Evolutionary conservation across 2,113 vertebrate genomes (phyloP), one percentile per base, ranked within the genome.

Genomic region (Monopterus albus): DNA sequence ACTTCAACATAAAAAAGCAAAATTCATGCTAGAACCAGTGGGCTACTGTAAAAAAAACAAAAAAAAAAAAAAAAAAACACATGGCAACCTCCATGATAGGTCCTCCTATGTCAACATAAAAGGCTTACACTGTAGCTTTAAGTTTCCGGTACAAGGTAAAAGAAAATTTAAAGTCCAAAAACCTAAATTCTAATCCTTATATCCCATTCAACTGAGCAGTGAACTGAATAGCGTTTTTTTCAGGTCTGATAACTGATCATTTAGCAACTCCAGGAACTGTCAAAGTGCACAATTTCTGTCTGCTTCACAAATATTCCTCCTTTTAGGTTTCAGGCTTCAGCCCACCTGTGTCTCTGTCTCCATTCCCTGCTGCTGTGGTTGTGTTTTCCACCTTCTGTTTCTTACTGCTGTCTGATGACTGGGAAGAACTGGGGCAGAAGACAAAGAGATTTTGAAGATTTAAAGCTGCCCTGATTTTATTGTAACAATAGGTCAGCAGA

Each of bases 371-470:
- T 0, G 75, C 55, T 38, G 92, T 89, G 26, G 90, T 33, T 3
- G 80, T 88, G 36, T 89, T 74, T n/a, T 98, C 97, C 46, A 94
- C 72, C 81, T 96, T 98, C 91, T 95, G 93, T 77, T 95, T 98
- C 92, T 98, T 99, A 78, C 94, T 93, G 70, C 92, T 91, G 75
- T 95, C 96, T 75, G 95, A 93, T 3, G 94, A 95, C 88, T 96
- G 96, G 67, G 96, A 96, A 57, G 94, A 92, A 71, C 93, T 92
- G 83, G 28, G 4, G 15, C 17, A 57, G 23, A 89, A n/a, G 66
- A 63, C 26, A 45, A 28, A 58, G 18, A 62, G 0, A 53, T 6
- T 20, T 18, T 40, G 15, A 29, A 15, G 21, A 39, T 38, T 28
- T 28, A 45, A 43, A 36, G 63, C 14, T 26, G 40, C 17, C 43